A percentile compares a stretch with the other conserved stretches of the same genome.
Conservation (phyloP, 1,140 invertebrate species). For the Hyles euphorbiae region DNA sequence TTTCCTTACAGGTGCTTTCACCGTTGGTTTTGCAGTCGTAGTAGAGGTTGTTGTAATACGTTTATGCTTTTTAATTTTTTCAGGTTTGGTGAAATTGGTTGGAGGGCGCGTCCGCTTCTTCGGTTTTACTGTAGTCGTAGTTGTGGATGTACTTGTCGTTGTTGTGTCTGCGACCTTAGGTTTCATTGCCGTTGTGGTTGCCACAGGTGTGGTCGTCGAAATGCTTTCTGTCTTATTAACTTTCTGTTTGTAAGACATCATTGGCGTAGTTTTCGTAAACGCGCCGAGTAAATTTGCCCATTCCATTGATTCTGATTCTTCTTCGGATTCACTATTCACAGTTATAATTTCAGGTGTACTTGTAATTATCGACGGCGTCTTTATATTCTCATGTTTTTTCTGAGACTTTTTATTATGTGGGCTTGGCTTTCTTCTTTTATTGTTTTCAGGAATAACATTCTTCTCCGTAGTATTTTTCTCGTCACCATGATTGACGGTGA, state of each 20-base stretch:
- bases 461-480: slow-evolving; percentile 27
- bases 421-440: slow-evolving; percentile 30
- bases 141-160: slow-evolving; percentile 30
- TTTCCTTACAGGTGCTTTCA: slow-evolving; percentile 28
- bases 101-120: slow-evolving; percentile 65
- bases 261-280: slow-evolving; percentile 57
- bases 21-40: slow-evolving; percentile 32
- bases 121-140: slow-evolving; percentile 40
- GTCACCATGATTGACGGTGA: slow-evolving; percentile 40
- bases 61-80: slow-evolving; percentile 66
- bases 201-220: too few relatives aligned
- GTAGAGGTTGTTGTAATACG: slow-evolving; percentile 43
- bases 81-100: slow-evolving; percentile 50
- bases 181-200: slow-evolving; percentile 1
- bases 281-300: slow-evolving; percentile 56
- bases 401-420: slow-evolving; percentile 41
- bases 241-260: slow-evolving; percentile 32
- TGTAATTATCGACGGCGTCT: slow-evolving; percentile 37
- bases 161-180: slow-evolving; percentile 19
- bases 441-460: neutral
- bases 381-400: slow-evolving; percentile 50
- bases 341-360: slow-evolving; percentile 58
- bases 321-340: slow-evolving; percentile 25
- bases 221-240: slow-evolving; percentile 15
- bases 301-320: slow-evolving; percentile 37